Percentiles rank a stretch among this genome's conserved stretches.
Evolutionary conservation across 1,140 invertebrate genomes (phyloP).

Genomic region (Condylostylus longicornis): DNA sequence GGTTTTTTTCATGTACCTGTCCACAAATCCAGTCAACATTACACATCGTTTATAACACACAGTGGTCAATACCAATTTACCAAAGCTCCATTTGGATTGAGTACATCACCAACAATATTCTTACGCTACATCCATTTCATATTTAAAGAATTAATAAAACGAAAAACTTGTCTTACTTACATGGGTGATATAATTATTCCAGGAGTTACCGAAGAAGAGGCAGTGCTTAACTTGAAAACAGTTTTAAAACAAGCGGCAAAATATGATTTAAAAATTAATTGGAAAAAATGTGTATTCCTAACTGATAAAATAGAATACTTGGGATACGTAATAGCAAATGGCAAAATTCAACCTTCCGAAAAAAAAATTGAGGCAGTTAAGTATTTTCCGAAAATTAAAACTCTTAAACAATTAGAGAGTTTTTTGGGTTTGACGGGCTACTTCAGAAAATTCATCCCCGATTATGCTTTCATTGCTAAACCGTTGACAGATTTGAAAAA

Average conservation of each 20-base stretch:
- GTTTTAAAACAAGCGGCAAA: slow-evolving; percentile 16
- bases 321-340: slow-evolving; percentile 12
- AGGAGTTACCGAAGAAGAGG: neutral
- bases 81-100: slow-evolving; percentile 34
- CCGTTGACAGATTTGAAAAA: slow-evolving; percentile 13
- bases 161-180: slow-evolving; percentile 1
- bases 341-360: slow-evolving; percentile 12
- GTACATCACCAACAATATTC: slow-evolving; percentile 29
- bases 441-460: slow-evolving; percentile 22
- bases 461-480: slow-evolving; percentile 15
- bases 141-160: slow-evolving; percentile 11
- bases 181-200: slow-evolving; percentile 8
- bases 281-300: slow-evolving; percentile 27
- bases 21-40: too few species aligned
- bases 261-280: slow-evolving; percentile 25
- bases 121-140: slow-evolving; percentile 27
- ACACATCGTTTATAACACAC: slow-evolving; percentile 30
- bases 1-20: too few species aligned
- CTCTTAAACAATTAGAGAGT: slow-evolving; percentile 14
- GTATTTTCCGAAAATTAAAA: slow-evolving; percentile 17
- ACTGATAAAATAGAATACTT: slow-evolving; percentile 11
- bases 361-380: slow-evolving; percentile 18
- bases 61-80: slow-evolving; percentile 32
- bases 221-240: slow-evolving; percentile 7
- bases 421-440: slow-evolving; percentile 23